phyloP scores from a whole-genome alignment of 2,797 vertebrate genomes.

The Propithecus deckenii region DNA sequence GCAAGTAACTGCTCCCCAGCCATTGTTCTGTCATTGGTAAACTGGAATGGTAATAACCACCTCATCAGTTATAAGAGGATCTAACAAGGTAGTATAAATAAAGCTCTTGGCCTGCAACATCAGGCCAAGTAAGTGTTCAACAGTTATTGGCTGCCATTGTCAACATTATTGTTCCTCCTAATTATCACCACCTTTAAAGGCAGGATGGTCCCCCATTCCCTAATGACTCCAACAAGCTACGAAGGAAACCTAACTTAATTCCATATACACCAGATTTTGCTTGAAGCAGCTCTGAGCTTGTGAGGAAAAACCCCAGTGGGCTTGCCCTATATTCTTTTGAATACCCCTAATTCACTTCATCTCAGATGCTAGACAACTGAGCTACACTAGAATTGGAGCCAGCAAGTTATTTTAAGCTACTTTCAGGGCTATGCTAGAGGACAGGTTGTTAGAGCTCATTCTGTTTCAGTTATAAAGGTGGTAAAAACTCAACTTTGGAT shows the following conservation, averaged over 20 bases:
- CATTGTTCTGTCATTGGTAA: background rate
- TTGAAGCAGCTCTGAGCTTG: background rate
- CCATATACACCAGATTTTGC: background rate
- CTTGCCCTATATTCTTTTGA: background rate
- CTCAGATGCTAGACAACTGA: background rate
- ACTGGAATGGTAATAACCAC: background rate
- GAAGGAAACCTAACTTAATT: background rate
- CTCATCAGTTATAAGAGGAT: background rate
- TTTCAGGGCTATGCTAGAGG: background rate
- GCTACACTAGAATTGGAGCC: background rate
- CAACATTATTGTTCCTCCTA: background rate
- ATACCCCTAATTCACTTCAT: background rate
- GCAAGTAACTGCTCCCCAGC: background rate
- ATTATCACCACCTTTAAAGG: background rate
- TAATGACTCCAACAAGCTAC: background rate
- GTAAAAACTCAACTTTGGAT: constrained; percentile 13
- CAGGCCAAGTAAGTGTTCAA: background rate
- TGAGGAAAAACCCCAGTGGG: background rate
- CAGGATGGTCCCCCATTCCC: background rate
- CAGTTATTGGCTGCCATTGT: background rate
- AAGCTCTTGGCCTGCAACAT: background rate
- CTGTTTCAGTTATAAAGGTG: background rate
- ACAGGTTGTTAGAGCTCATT: background rate
- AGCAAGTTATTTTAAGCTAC: background rate
- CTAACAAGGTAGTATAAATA: background rate